A percentile compares a stretch with the other conserved stretches of the same genome.
phyloP scores from a whole-genome alignment of 2,888 invertebrate species.

The Lasioglossum vierecki region DNA sequence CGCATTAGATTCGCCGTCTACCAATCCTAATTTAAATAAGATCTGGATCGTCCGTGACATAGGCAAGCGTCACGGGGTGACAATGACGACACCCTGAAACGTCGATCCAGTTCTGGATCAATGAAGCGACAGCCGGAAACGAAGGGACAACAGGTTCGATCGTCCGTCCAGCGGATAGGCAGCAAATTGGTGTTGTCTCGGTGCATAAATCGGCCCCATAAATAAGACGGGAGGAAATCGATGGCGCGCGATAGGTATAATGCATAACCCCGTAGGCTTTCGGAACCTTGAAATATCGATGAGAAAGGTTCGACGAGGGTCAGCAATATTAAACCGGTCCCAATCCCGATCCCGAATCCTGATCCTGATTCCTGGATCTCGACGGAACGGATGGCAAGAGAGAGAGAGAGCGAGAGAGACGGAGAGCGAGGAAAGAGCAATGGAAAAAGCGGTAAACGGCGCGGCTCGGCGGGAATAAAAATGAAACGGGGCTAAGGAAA shows the following conservation, averaged over 20 bases:
- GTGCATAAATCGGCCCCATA: conserved; percentile 36
- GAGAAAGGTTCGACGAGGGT: conserved; percentile 24
- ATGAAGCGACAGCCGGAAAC: conserved; percentile 22
- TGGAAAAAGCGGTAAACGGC: conserved; percentile 30
- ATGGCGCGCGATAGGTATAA: conserved; percentile 40
- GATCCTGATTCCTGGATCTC: neutral
- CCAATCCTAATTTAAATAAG: neutral
- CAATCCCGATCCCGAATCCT: conserved; percentile 23
- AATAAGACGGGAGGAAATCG: conserved; percentile 53
- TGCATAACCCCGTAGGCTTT: conserved; percentile 13
- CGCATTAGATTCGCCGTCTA: neutral
- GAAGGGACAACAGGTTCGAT: neutral
- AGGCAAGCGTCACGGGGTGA: neutral
- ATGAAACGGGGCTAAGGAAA: conserved; percentile 27
- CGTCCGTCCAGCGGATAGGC: neutral
- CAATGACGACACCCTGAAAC: neutral
- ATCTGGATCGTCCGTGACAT: neutral
- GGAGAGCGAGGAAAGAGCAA: conserved; percentile 56
- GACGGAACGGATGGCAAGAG: neutral
- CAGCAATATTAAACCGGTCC: conserved; percentile 67
- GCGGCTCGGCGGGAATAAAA: conserved; percentile 5
- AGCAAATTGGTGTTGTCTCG: conserved; percentile 57
- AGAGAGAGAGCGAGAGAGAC: conserved; percentile 56
- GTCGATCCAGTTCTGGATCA: neutral
- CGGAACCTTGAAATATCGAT: conserved; percentile 15